phyloP scores from a whole-genome alignment of 2,113 vertebrate genomes.

The Mirza zaza region DNA sequence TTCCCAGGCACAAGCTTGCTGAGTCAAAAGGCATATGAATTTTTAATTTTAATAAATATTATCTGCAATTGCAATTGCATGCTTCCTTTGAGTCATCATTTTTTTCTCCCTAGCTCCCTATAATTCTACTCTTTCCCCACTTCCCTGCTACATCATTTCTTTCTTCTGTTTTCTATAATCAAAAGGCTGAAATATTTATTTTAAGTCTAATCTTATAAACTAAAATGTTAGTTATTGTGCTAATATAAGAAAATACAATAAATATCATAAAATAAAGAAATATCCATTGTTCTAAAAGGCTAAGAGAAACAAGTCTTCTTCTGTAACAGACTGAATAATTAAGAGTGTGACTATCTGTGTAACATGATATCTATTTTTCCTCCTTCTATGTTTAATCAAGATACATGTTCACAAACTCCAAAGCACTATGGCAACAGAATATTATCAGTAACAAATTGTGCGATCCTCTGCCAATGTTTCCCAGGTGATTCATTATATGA shows the following conservation, averaged over 20 bases:
- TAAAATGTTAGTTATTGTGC: background rate
- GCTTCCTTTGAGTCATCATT: background rate
- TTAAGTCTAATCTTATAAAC: background rate
- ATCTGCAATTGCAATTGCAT: background rate
- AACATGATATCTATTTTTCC: background rate
- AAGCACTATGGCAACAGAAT: slow-evolving; percentile 55
- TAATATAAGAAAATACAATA: background rate
- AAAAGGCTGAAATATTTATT: background rate
- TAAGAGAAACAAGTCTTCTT: background rate
- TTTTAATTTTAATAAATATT: slow-evolving; percentile 56
- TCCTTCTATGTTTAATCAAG: slow-evolving; percentile 49
- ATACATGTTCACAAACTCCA: slow-evolving; percentile 21
- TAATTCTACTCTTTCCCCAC: background rate
- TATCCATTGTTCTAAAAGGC: background rate
- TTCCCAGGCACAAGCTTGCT: slow-evolving; percentile 1
- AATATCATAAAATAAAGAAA: background rate
- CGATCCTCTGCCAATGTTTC: background rate
- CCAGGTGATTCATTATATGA: slow-evolving; percentile 2
- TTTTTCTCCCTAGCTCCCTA: background rate
- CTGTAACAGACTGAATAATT: background rate
- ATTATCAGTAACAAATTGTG: slow-evolving; percentile 33
- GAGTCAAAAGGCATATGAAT: background rate
- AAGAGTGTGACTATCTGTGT: background rate
- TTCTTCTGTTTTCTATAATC: slow-evolving; percentile 38
- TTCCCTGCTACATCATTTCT: background rate